Base-by-base conservation (phyloP, 2,797 vertebrate genomes). In the Pseudochromis fuscus region DNA sequence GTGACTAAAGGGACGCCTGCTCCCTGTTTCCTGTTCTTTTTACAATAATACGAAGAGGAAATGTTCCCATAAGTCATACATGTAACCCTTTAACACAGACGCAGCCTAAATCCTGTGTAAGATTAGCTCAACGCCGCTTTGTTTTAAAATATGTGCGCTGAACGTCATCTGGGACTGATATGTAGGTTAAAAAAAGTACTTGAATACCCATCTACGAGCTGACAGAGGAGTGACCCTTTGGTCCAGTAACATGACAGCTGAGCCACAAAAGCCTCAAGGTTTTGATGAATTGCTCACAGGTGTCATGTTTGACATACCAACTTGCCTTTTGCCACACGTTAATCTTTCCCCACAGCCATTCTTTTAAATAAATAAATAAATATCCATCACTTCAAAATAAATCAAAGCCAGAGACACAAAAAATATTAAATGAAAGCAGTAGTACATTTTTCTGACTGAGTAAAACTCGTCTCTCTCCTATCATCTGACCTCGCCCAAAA, bases 231-330 rank as follows among this genome's bases (percentile, higher is more conserved):
- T 49, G 51, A 79, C 68, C 67, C 28, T 66, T 67, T 45, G 51
- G 64, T 68, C 52, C 33, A 40, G 42, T 50, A 35, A 61, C 46
- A n/a, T 13, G 53, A 71, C 81, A 81, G 70, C 80, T 78, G 72
- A 77, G 38, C 61, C 48, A 50, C 52, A 70, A 66, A 82, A 73
- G n/a, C 38, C 6, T 48, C 50, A 15, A 51, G 25, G 40, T 72
- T 60, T 55, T 85, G 78, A 87, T 4, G 23, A 63, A 82, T 55
- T 73, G 62, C 33, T 19, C 48, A 52, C 82, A 83, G 74, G 53
- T 86, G 85, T 50, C 45, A 64, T 72, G 58, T 53, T 42, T 86
- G 4, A 63, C 74, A 84, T 85, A 72, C 71, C 82, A 67, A 3
- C 28, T 21, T 31, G 25, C 19, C 9, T 28, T 73, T 63, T 79